A percentile compares a stretch with the other conserved stretches of the same genome.
These are phyloP conservation scores for Mellivora capensis DNA, from an alignment of 2,113 vertebrate species.

Conservation along the genomic window DNA sequence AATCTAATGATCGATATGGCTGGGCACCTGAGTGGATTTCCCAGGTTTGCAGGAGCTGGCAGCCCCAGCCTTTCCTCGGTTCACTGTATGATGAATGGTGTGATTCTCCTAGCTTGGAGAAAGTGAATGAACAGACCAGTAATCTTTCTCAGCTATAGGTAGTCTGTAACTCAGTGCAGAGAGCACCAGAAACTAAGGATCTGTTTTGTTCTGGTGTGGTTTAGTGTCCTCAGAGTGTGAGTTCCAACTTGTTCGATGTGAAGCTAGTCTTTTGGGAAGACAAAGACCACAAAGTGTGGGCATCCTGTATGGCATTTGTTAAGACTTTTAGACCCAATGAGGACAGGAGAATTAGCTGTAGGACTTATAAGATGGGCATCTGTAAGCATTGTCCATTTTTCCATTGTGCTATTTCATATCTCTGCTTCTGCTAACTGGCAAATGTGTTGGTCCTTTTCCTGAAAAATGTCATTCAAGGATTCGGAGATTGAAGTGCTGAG, in stretches of 20 bases:
- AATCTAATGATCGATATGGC: not conserved
- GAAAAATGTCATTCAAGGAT: slow-evolving; percentile 23
- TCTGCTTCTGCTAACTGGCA: not conserved
- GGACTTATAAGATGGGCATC: not conserved
- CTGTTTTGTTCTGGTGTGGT: not conserved
- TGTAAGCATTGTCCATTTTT: not conserved
- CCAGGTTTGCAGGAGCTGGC: not conserved
- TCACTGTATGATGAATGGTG: not conserved
- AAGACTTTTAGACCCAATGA: not conserved
- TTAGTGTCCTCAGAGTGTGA: not conserved
- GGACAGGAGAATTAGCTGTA: not conserved
- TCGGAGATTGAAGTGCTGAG: slow-evolving; percentile 55
- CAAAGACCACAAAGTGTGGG: not conserved
- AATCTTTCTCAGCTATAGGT: not conserved
- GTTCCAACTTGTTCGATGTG: not conserved
- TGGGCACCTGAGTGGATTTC: not conserved
- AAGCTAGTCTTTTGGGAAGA: slow-evolving; percentile 33
- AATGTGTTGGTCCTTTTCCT: not conserved
- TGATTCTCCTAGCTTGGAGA: not conserved
- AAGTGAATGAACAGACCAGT: not conserved
- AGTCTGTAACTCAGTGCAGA: not conserved
- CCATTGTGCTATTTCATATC: not conserved
- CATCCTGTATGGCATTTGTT: not conserved
- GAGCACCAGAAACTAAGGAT: not conserved
- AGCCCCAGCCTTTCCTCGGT: not conserved